A percentile compares a stretch with the other conserved stretches of the same genome.
Evolutionary conservation across 2,113 vertebrate genomes (phyloP).

Genomic region (Lycaon pictus): DNA sequence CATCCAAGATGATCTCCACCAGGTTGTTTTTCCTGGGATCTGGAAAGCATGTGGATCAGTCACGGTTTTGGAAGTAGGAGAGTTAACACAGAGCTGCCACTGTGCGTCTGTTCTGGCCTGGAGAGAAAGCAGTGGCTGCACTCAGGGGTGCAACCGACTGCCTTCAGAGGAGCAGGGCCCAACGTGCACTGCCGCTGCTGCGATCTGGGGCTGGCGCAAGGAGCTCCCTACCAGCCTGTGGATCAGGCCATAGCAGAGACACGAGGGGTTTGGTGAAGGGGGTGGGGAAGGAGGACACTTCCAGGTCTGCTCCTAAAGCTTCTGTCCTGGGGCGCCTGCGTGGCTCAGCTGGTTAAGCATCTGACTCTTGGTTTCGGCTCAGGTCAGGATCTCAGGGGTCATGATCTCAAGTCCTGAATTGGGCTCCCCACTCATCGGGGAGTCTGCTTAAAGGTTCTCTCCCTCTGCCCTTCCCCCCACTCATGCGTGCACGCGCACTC

Average conservation of each 20-base stretch:
- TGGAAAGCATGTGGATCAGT: constrained; percentile 79
- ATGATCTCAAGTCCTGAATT: neutral
- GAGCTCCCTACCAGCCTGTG: neutral
- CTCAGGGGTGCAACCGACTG: neutral
- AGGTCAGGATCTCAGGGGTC: neutral
- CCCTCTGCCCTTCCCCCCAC: neutral
- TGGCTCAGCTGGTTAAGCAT: neutral
- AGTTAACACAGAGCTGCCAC: constrained; percentile 29
- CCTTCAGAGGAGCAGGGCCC: neutral
- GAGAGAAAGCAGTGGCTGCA: neutral
- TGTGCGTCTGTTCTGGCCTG: neutral
- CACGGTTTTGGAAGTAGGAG: constrained; percentile 52
- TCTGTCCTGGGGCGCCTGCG: neutral
- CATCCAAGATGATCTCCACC: constrained; percentile 97
- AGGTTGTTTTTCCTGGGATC: constrained; percentile 94
- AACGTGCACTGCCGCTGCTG: neutral
- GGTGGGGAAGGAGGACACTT: neutral
- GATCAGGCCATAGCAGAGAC: neutral
- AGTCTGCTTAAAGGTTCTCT: neutral
- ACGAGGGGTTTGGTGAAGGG: neutral
- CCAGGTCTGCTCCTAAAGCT: neutral
- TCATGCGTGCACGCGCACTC: neutral
- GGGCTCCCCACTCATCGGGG: neutral
- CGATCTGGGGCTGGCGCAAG: neutral
- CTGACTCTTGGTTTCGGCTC: neutral